These are phyloP conservation scores for Papilio protenor DNA, from an alignment of 2,888 invertebrate genomes.

Conservation along the genomic window DNA sequence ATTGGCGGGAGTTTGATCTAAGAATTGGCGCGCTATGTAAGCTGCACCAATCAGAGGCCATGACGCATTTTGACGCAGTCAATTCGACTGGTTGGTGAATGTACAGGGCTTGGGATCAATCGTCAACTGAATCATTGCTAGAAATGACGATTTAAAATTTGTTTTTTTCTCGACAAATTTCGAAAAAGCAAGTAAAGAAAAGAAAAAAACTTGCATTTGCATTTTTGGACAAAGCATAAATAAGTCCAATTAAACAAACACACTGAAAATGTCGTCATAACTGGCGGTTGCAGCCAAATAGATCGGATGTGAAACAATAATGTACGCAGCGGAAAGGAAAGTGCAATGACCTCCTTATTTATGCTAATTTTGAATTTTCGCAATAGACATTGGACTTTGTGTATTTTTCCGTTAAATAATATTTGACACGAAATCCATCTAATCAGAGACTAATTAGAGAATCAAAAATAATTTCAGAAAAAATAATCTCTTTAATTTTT, in stretches of 20 bases:
- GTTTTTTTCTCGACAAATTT: background rate
- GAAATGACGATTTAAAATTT: background rate
- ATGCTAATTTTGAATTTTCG: background rate
- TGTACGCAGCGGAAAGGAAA: slow-evolving; percentile 32
- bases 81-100: background rate
- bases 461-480: background rate
- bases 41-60: background rate
- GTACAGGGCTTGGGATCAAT: background rate
- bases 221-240: background rate
- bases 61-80: background rate
- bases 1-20: background rate
- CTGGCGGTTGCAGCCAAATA: background rate
- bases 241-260: background rate
- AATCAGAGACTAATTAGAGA: background rate
- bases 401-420: background rate
- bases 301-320: slow-evolving; percentile 28
- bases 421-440: background rate
- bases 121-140: background rate
- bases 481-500: no score
- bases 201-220: no score
- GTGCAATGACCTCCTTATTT: slow-evolving; percentile 20
- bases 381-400: slow-evolving; percentile 3
- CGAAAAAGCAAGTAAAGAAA: no score
- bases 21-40: background rate
- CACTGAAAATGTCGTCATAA: background rate